Evolutionary conservation across 2,888 invertebrate genomes (phyloP).

Genomic region (Phaonia tiefii): DNA sequence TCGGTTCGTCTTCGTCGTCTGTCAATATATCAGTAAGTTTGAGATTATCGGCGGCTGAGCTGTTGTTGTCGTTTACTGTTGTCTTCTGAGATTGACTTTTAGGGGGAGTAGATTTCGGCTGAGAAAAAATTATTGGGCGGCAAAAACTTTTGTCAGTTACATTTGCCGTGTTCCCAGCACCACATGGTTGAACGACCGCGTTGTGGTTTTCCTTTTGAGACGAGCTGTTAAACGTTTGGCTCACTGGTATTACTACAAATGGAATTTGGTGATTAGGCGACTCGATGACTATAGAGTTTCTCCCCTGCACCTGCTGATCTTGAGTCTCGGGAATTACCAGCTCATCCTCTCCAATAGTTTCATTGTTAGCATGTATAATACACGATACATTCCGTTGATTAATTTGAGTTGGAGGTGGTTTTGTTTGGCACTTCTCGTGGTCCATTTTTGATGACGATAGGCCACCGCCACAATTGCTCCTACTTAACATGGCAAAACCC

Average conservation of each 20-base stretch:
- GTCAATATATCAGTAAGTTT: conserved; percentile 62
- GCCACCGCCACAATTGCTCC: too few relatives aligned
- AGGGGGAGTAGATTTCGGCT: neutral
- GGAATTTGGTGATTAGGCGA: conserved; percentile 2
- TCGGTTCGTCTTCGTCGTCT: conserved; percentile 62
- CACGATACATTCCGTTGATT: too few relatives aligned
- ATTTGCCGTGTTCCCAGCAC: neutral
- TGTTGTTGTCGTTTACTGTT: neutral
- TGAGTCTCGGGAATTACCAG: conserved; percentile 50
- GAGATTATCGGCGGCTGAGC: conserved; percentile 40
- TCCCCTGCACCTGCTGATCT: neutral
- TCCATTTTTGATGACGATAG: too few relatives aligned
- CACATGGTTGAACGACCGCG: neutral
- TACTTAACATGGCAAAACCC: too few relatives aligned
- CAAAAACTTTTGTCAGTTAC: neutral
- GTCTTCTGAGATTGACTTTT: neutral
- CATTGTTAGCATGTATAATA: too few relatives aligned
- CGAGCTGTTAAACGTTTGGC: conserved; percentile 46
- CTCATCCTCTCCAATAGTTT: too few relatives aligned
- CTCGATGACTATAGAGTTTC: conserved; percentile 25
- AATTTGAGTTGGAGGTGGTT: too few relatives aligned
- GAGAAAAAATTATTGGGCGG: neutral
- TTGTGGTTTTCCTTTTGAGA: neutral
- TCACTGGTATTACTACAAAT: conserved; percentile 55
- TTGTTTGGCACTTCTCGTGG: too few relatives aligned